Base-by-base conservation (phyloP, 1,140 invertebrate genomes). In the Drosophila arizonae region DNA sequence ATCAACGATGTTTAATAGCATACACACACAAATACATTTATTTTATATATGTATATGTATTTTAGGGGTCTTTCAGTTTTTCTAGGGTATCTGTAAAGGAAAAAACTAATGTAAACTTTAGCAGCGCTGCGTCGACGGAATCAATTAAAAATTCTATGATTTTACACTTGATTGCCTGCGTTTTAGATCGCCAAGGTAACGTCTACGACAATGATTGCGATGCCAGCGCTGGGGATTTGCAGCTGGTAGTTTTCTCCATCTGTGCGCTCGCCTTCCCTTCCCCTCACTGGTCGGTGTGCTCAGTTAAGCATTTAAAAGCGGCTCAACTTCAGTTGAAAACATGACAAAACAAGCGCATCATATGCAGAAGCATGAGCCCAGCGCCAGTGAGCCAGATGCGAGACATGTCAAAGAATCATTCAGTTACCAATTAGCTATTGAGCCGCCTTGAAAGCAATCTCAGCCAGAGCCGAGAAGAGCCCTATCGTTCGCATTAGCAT, bases 61-160 rank as follows among this genome's bases (percentile, higher is more conserved):
- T 6, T 6, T 3, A 24, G 21, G 3, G 3, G 5, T 33, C 33
- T 33, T 2, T 33, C 33, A 33, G 6, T 33, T 9, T 33, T 33
- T 46, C 15, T 15, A 57, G 21, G 21, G 36, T 57, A 57, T 41
- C 30, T 10, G 21, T 10, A 51, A 51, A 41, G 17, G 11, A 11
- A 55, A 46, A 63, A 56, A 41, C 58, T 69, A 55, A 63, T 62
- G 66, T 69, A 39, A 72, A 55, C 72, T 75, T 56, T 52, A n/a
- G 62, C 43, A 62, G 55, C 43, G 43, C 51, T 74, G 81, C 81
- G 52, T 76, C 78, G 63, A 33, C 65, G 76, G 72, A 86, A 87
- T 87, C 82, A 86, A 86, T 81, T 86, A 87, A 86, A 86, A 86
- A 86, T 87, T 81, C 82, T 79, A 77, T 87, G 82, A 86, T 86